phyloP scores from a whole-genome alignment of 2,113 vertebrate species.

The Sander lucioperca region DNA sequence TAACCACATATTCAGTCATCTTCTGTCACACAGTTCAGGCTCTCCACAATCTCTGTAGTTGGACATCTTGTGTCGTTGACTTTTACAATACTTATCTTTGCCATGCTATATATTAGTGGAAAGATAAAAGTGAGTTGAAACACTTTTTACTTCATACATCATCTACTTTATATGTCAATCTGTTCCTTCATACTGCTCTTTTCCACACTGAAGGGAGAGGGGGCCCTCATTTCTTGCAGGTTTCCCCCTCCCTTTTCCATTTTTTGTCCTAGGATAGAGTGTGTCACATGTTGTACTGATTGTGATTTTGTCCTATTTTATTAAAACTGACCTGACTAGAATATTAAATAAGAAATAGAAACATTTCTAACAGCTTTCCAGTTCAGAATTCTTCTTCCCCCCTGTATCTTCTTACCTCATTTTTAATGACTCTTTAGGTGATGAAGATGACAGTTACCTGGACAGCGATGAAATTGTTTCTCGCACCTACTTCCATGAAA shows the following conservation, averaged over 20 bases:
- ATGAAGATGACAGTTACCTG: slow-evolving; percentile 61
- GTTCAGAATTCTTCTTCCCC: no score
- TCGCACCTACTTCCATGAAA: slow-evolving; percentile 77
- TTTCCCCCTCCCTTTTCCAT: no score
- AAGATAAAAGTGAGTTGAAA: not conserved
- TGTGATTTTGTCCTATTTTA: no score
- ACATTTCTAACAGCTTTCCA: no score
- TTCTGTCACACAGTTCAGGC: not conserved
- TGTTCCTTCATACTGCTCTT: no score
- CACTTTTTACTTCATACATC: not conserved
- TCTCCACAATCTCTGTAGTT: not conserved
- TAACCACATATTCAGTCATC: not conserved
- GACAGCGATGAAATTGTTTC: slow-evolving; percentile 68
- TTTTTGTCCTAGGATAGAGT: no score
- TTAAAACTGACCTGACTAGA: no score
- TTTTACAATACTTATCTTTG: not conserved
- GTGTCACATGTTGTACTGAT: no score
- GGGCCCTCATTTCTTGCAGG: no score
- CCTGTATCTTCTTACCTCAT: not conserved
- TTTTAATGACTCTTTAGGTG: slow-evolving; percentile 52
- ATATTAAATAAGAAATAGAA: no score
- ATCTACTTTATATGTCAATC: no score
- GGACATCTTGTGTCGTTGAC: not conserved
- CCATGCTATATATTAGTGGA: not conserved
- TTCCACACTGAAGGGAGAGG: no score